Evolutionary conservation across 2,888 invertebrate species (phyloP).

Genomic region (Muschampia plurimacula): DNA sequence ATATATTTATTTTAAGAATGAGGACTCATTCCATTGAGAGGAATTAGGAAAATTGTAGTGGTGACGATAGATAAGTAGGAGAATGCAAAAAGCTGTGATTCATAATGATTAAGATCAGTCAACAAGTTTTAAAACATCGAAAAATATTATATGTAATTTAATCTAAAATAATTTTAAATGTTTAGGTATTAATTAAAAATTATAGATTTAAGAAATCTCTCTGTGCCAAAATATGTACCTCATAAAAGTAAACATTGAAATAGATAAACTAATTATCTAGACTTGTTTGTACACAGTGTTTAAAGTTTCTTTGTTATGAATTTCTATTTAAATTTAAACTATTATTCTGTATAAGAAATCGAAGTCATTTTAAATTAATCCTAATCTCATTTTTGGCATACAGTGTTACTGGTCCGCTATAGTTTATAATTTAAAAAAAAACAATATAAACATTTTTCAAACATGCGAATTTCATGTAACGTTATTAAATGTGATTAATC

Average conservation of each 20-base stretch:
- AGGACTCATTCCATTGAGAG: slow-evolving; percentile 77
- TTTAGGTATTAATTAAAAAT: slow-evolving; percentile 78
- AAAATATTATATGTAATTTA: slow-evolving; percentile 80
- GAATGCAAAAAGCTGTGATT: slow-evolving; percentile 85
- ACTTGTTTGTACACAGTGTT: slow-evolving; percentile 71
- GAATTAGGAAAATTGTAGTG: slow-evolving; percentile 75
- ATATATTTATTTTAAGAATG: slow-evolving; percentile 64
- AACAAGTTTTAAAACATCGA: slow-evolving; percentile 85
- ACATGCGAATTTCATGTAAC: neutral
- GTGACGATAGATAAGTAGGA: slow-evolving; percentile 80
- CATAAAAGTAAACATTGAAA: slow-evolving; percentile 86
- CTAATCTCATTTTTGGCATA: neutral
- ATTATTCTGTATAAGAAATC: slow-evolving; percentile 14
- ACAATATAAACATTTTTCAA: neutral
- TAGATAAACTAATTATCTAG: slow-evolving; percentile 79
- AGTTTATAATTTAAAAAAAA: neutral
- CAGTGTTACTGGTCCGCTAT: slow-evolving; percentile 6
- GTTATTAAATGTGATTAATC: neutral
- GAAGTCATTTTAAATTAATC: slow-evolving; percentile 1
- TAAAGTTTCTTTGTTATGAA: slow-evolving; percentile 59
- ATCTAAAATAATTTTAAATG: slow-evolving; percentile 70
- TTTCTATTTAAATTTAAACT: slow-evolving; percentile 14
- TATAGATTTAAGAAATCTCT: slow-evolving; percentile 86
- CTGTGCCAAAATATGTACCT: slow-evolving; percentile 94
- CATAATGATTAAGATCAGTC: slow-evolving; percentile 84